phyloP scores from a whole-genome alignment of 2,113 vertebrate genomes.

The Hypomesus transpacificus region DNA sequence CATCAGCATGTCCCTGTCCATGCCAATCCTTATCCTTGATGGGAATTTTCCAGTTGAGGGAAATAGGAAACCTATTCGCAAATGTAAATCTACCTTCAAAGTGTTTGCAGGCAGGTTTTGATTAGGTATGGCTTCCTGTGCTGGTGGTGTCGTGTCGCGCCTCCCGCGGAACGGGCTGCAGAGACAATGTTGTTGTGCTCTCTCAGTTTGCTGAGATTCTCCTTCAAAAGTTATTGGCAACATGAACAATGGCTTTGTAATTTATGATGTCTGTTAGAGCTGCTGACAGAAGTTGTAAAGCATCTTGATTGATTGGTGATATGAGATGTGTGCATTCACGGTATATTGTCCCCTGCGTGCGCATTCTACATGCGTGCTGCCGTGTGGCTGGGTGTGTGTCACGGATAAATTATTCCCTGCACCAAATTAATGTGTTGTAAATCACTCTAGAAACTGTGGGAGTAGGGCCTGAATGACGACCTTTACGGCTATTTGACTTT shows the following conservation, averaged over 20 bases:
- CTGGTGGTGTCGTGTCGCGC: constrained; percentile 15
- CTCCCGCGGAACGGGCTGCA: constrained; percentile 7
- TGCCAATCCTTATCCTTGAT: constrained; percentile 31
- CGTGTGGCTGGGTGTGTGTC: constrained; percentile 49
- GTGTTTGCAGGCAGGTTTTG: constrained; percentile 3
- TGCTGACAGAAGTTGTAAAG: constrained; percentile 70
- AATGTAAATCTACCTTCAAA: constrained; percentile 38
- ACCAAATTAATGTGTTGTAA: constrained; percentile 72
- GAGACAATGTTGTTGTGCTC: constrained; percentile 28
- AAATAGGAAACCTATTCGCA: constrained; percentile 30
- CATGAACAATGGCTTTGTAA: constrained; percentile 61
- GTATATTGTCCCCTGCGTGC: constrained; percentile 58
- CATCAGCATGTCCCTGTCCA: constrained; percentile 40
- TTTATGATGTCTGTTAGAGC: constrained; percentile 66
- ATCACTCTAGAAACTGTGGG: constrained; percentile 52
- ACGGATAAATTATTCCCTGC: constrained; percentile 66
- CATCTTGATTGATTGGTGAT: constrained; percentile 70
- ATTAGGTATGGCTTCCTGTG: constrained; percentile 11
- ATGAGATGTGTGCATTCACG: constrained; percentile 64
- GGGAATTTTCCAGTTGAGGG: constrained; percentile 24
- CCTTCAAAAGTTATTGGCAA: constrained; percentile 74
- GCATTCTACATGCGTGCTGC: constrained; percentile 47
- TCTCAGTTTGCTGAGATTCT: constrained; percentile 53
- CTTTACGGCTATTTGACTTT: constrained; percentile 73
- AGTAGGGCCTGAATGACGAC: constrained; percentile 68